phyloP scores from a whole-genome alignment of 2,888 invertebrate genomes.

The Andrena bucephala region DNA sequence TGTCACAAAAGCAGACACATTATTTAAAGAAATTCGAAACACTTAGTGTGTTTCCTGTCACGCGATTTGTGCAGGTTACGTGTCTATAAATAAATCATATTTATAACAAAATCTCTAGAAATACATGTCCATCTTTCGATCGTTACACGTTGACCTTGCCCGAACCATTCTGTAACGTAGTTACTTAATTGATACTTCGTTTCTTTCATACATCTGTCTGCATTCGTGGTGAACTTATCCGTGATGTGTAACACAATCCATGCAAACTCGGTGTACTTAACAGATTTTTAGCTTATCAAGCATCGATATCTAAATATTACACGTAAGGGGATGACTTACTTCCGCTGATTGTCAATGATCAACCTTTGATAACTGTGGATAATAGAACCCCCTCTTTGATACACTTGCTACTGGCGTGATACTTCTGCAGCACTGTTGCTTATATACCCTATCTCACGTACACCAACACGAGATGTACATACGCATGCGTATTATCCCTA shows the following conservation, averaged over 20 bases:
- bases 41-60: not conserved
- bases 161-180: not conserved
- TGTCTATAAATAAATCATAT: slow-evolving; percentile 33
- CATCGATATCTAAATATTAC: not conserved
- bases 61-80: slow-evolving; percentile 23
- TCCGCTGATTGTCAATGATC: not conserved
- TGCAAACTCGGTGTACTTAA: too few relatives aligned
- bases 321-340: slow-evolving; percentile 16
- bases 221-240: not conserved
- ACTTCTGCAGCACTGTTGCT: not conserved
- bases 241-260: not conserved
- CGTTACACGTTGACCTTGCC: slow-evolving; percentile 36
- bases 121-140: not conserved
- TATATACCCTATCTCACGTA: slow-evolving; percentile 4
- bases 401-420: not conserved
- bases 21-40: not conserved
- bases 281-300: not conserved
- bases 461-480: too few relatives aligned
- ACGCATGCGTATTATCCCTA: too few relatives aligned
- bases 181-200: not conserved
- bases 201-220: not conserved
- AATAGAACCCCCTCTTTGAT: not conserved
- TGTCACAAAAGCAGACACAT: not conserved
- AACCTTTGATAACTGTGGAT: not conserved
- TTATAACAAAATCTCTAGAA: slow-evolving; percentile 12